Percentiles rank a stretch among this genome's conserved stretches.
Evolutionary conservation across 2,797 vertebrate genomes (phyloP).

Genomic region (Leptodactylus fallax): DNA sequence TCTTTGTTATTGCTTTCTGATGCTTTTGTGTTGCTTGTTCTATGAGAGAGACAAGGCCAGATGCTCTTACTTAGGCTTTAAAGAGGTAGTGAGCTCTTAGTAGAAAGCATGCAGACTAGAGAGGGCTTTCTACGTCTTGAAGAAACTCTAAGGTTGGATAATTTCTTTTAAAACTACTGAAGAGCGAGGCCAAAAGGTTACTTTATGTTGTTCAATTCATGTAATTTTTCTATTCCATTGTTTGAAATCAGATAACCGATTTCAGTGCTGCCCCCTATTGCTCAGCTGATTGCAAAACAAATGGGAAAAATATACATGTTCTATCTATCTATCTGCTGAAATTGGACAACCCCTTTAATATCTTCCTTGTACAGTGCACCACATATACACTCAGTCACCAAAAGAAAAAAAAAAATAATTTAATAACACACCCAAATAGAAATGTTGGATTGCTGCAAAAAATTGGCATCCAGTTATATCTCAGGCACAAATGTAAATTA

Average conservation of each 20-base stretch:
- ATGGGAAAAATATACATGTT: neutral
- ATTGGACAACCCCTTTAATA: neutral
- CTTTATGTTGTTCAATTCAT: neutral
- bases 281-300: neutral
- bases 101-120: neutral
- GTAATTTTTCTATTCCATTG: neutral
- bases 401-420: too few relatives aligned
- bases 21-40: slow-evolving; percentile 71
- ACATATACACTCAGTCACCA: too few relatives aligned
- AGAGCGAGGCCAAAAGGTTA: neutral
- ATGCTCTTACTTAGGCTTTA: slow-evolving; percentile 67
- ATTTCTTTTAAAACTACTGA: neutral
- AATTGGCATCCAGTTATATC: too few relatives aligned
- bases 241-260: neutral
- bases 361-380: neutral
- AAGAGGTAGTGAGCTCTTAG: slow-evolving; percentile 24
- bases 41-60: slow-evolving; percentile 57
- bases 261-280: neutral
- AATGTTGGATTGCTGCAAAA: too few relatives aligned
- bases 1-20: slow-evolving; percentile 77
- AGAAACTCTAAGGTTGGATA: neutral
- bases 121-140: neutral
- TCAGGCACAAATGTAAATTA: too few relatives aligned
- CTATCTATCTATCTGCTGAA: neutral
- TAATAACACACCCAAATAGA: too few relatives aligned